A percentile compares a stretch with the other conserved stretches of the same genome.
Conservation (phyloP, 2,113 vertebrate genomes). For the Butorides virescens region DNA sequence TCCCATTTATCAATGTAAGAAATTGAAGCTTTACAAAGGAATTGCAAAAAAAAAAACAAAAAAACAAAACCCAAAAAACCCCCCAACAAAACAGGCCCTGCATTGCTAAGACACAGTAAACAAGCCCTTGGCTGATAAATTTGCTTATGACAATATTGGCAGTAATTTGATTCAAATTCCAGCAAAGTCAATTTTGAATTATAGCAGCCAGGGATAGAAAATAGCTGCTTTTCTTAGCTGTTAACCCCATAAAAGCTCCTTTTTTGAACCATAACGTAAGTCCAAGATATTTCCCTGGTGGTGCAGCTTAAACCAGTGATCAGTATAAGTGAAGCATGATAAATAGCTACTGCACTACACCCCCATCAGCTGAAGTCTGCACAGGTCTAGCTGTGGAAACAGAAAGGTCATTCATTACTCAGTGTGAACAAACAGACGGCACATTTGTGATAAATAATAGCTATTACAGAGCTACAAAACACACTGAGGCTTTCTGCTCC, state of each 20-base stretch:
- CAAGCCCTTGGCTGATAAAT: constrained; percentile 1
- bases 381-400: constrained; percentile 70
- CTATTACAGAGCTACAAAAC: constrained; percentile 72
- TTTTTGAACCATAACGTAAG: neutral
- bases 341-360: constrained; percentile 66
- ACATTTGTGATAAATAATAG: constrained; percentile 81
- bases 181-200: constrained; percentile 34
- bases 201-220: neutral
- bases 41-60: neutral
- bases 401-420: constrained; percentile 85
- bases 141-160: constrained; percentile 43
- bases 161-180: constrained; percentile 36
- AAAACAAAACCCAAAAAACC: constrained; percentile 2
- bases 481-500: constrained; percentile 66
- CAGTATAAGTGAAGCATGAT: constrained; percentile 79
- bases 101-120: constrained; percentile 30
- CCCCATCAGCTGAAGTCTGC: constrained; percentile 43
- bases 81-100: neutral
- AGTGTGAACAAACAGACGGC: constrained; percentile 72
- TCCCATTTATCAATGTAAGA: constrained; percentile 25
- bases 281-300: constrained; percentile 40
- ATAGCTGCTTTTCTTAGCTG: constrained; percentile 11
- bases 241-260: constrained; percentile 48
- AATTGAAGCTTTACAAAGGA: constrained; percentile 28
- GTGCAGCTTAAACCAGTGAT: constrained; percentile 38